phyloP scores from a whole-genome alignment of 2,797 vertebrate genomes.

The Streptopelia turtur region DNA sequence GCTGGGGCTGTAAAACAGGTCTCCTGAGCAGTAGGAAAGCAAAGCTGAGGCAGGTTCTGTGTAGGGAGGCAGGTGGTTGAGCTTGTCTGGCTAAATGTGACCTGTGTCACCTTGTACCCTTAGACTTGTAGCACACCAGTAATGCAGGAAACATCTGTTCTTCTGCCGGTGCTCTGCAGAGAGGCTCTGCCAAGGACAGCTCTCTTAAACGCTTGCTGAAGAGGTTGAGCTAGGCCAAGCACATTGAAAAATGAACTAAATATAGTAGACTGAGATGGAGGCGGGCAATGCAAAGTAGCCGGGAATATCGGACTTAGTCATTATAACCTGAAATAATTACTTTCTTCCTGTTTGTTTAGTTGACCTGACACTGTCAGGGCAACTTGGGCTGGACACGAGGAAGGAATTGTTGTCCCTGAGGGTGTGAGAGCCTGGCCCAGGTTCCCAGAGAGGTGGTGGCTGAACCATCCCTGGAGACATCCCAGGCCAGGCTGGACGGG shows the following conservation, averaged over 20 bases:
- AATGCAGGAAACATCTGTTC: rapidly evolving
- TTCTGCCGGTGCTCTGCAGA: neutral
- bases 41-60: neutral
- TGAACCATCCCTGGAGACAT: too few relatives aligned
- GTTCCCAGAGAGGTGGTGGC: too few relatives aligned
- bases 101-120: rapidly evolving
- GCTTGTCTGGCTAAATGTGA: neutral
- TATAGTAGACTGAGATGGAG: neutral
- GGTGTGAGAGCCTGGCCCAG: too few relatives aligned
- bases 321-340: neutral
- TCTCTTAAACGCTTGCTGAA: neutral
- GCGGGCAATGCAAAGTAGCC: too few relatives aligned
- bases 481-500: too few relatives aligned
- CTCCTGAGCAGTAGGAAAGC: neutral
- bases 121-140: too few relatives aligned
- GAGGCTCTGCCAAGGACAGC: rapidly evolving
- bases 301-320: neutral
- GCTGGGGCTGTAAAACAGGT: neutral
- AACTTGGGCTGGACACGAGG: too few relatives aligned
- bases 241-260: neutral
- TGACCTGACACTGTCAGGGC: neutral
- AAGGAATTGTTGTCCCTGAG: too few relatives aligned
- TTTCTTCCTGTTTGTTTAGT: neutral
- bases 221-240: neutral
- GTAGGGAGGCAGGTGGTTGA: neutral